Base-by-base conservation (phyloP, 2,888 invertebrate genomes). In the Drosophila demipolita region DNA sequence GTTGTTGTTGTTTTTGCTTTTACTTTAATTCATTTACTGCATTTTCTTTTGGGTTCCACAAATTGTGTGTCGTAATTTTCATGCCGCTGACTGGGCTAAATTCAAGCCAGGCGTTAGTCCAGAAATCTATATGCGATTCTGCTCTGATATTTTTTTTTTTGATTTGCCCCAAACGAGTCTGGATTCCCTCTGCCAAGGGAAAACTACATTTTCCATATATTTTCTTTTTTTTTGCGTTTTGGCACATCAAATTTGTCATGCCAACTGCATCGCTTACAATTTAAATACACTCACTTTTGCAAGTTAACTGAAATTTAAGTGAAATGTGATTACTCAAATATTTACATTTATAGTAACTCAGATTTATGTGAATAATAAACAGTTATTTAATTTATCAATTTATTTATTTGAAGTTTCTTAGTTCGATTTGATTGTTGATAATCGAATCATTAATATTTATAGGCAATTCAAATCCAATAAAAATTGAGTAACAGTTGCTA, bases 11-110 rank as follows among this genome's bases (percentile, higher is more conserved):
- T 74, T 52, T 71, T 72, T 72, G 72, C 73, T 61, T 77, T 66
- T 68, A 75, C 69, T 80, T 89, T 78, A 86, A 84, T 89, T 88
- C 66, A 58, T 66, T 48, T 57, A 40, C 49, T 54, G 58, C 49
- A 40, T 63, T 54, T 55, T 52, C 61, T 23, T n/a, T 61, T 40
- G 40, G 26, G 17, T 20, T 69, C 58, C 73, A 61, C 61, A 60
- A 61, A 54, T 72, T 63, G 59, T 62, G 63, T 65, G 63, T 65
- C 70, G 79, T 60, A 60, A 74, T 77, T 65, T 68, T 80, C 57
- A 62, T 60, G 68, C 20, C 49, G 35, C 36, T 38, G 58, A 23
- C 26, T 38, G 29, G 11, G 15, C n/a, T 7, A 61, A 36, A 26
- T 26, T 23, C 55, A 11, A 66, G 54, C 57, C 78, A 54, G 70